These are phyloP conservation scores for Hydrocynus forskahlii DNA, from an alignment of 2,797 vertebrate genomes.

Conservation along the genomic window DNA sequence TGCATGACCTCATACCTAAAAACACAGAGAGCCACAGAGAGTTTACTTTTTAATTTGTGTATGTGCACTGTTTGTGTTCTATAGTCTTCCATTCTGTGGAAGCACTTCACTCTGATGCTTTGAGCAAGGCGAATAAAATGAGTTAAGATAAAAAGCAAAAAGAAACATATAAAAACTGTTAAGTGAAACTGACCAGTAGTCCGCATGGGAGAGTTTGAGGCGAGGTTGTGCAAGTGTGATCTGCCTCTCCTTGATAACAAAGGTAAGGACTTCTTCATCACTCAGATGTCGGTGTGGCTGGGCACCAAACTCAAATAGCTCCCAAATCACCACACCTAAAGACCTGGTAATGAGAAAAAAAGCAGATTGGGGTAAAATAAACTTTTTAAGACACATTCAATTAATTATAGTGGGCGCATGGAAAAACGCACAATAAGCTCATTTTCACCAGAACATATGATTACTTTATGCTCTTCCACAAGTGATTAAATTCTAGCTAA, in stretches of 20 bases:
- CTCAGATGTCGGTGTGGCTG: constrained; percentile 93
- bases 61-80: too few relatives aligned
- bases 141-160: neutral
- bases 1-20: constrained; percentile 94
- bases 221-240: constrained; percentile 91
- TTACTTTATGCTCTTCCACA: neutral
- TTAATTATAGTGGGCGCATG: neutral
- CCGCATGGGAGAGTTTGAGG: constrained; percentile 88
- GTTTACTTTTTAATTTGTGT: too few relatives aligned
- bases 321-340: constrained; percentile 93
- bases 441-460: neutral
- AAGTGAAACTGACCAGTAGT: constrained; percentile 86
- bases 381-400: neutral
- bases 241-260: constrained; percentile 91
- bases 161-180: neutral
- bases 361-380: neutral
- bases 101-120: neutral
- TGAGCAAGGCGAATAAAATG: neutral
- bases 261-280: constrained; percentile 90
- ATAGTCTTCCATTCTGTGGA: neutral
- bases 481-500: neutral
- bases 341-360: constrained; percentile 77
- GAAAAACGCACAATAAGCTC: neutral
- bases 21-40: constrained; percentile 7
- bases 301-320: constrained; percentile 92